A percentile compares a stretch with the other conserved stretches of the same genome.
Evolutionary conservation across 2,888 invertebrate species (phyloP).

Genomic region (Leptarthrus brevirostris): DNA sequence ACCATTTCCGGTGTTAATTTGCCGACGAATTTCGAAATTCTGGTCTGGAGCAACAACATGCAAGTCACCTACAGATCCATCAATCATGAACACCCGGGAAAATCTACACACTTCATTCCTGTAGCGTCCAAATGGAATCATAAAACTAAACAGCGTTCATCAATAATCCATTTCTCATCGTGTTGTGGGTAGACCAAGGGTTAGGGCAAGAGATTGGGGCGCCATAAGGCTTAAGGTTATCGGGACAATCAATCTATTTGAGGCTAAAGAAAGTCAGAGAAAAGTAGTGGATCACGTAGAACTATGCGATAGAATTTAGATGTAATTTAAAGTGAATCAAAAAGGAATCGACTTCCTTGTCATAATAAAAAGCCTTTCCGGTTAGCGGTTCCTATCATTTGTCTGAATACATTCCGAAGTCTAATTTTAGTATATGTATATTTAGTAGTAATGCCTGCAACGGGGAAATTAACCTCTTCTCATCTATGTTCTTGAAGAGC

Average conservation of each 20-base stretch:
- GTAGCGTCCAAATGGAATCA: constrained; percentile 17
- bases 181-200: no score
- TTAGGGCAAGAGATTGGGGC: no score
- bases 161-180: constrained; percentile 50
- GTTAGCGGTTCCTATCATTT: constrained; percentile 13
- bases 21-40: not conserved
- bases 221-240: no score
- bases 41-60: constrained; percentile 18
- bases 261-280: no score
- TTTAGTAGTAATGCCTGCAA: no score
- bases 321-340: not conserved
- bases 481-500: no score
- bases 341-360: not conserved
- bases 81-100: constrained; percentile 16
- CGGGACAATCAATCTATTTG: no score
- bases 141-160: constrained; percentile 49
- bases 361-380: constrained; percentile 26
- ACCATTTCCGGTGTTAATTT: constrained; percentile 40
- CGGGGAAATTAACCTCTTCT: no score
- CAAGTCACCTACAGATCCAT: constrained; percentile 28
- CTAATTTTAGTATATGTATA: no score
- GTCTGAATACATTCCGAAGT: constrained; percentile 1
- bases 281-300: no score
- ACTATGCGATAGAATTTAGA: no score
- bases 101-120: constrained; percentile 15